phyloP scores from a whole-genome alignment of 2,797 vertebrate genomes.

The Propithecus deckenii region DNA sequence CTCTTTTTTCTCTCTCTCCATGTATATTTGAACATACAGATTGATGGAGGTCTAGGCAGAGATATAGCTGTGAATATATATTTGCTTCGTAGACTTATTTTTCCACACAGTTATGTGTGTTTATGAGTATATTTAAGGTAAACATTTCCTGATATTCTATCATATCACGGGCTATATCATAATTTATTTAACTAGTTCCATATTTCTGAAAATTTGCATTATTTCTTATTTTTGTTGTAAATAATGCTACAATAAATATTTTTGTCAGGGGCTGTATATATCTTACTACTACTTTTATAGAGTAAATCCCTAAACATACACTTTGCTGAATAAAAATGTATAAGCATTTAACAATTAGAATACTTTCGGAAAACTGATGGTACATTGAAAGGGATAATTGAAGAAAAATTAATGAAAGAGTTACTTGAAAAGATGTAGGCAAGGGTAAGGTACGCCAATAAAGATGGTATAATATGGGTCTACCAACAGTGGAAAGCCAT shows the following conservation, averaged over 20 bases:
- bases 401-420: neutral
- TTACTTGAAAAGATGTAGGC: neutral
- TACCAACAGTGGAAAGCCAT: neutral
- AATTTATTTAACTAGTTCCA: neutral
- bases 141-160: neutral
- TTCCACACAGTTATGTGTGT: neutral
- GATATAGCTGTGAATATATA: neutral
- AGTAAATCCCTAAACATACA: neutral
- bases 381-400: neutral
- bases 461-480: neutral
- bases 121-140: neutral
- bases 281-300: neutral
- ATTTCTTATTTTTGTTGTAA: neutral
- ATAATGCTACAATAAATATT: neutral
- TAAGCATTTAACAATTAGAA: neutral
- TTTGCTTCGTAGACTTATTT: neutral
- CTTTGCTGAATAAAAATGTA: neutral
- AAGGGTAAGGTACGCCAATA: neutral
- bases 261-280: neutral
- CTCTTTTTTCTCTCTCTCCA: neutral
- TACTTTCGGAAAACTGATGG: neutral
- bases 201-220: neutral
- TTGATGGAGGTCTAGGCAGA: neutral
- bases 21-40: neutral
- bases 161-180: neutral